Evolutionary conservation across 2,888 invertebrate species (phyloP), one percentile per base, ranked within the genome.

Genomic region (Hedychridium roseum): DNA sequence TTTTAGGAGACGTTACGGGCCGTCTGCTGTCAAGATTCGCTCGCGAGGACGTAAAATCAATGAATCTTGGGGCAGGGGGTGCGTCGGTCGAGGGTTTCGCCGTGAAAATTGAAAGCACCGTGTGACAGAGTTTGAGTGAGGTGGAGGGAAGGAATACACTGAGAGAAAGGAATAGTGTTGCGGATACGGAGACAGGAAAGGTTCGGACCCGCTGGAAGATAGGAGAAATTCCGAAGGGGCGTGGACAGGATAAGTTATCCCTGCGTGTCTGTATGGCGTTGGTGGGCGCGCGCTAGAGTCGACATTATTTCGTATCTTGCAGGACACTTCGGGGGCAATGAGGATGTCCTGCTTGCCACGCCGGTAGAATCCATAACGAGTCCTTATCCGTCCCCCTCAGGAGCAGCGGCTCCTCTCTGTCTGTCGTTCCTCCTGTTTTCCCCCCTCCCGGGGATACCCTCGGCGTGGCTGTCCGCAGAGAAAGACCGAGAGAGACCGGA

Each of bases 291-390:
- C 64, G 59, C 55, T n/a, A n/a, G n/a, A n/a, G n/a, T n/a, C 59
- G 60, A 64, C 67, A 65, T 71, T 71, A 69, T 69, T 70, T 66
- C 60, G 67, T 70, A 69, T 71, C 65, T 68, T 48, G 63, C 68
- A 66, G 68, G 70, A 72, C 71, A 70, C 70, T 71, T 68, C 55
- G 57, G n/a, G n/a, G 60, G 66, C 73, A 73, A 73, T 66, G 71
- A 72, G 71, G 65, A 73, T 59, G 66, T 73, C 70, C 73, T 68
- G 68, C 54, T 60, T 49, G 42, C 54, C 44, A 57, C 66, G 65
- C 68, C 55, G 51, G 54, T 57, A 58, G 71, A 71, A 71, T 71
- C 61, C 69, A 64, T 68, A 71, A 71, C 70, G 68, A 73, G 68
- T 42, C 60, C 63, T 62, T 69, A 72, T 72, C 66, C 66, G 55